A percentile compares a stretch with the other conserved stretches of the same genome.
These are phyloP conservation scores for Tenthredo notha DNA, from an alignment of 2,888 invertebrate genomes.

Conservation along the genomic window DNA sequence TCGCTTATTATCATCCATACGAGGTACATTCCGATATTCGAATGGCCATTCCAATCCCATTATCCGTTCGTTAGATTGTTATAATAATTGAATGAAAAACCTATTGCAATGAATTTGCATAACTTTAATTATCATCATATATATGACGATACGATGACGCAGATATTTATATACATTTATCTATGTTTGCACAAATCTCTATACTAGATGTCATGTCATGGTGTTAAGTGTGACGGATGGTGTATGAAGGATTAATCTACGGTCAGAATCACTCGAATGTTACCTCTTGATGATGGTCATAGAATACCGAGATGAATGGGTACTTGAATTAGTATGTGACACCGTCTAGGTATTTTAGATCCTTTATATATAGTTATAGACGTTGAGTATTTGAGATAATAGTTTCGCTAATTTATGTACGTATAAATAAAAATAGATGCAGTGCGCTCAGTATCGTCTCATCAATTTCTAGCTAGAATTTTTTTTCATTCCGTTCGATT, in stretches of 20 bases:
- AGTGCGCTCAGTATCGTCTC: too few species aligned
- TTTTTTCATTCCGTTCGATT: too few species aligned
- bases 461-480: too few species aligned
- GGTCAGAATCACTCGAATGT: not conserved
- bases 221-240: not conserved
- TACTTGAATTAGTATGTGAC: slow-evolving; percentile 28
- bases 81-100: too few species aligned
- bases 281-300: not conserved
- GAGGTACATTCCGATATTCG: too few species aligned
- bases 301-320: not conserved
- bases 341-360: not conserved
- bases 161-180: too few species aligned
- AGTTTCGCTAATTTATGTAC: slow-evolving; percentile 65
- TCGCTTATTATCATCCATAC: not conserved
- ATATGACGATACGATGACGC: too few species aligned
- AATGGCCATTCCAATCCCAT: too few species aligned
- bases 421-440: slow-evolving; percentile 62
- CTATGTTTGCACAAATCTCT: not conserved
- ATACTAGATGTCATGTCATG: not conserved
- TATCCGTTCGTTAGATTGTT: too few species aligned
- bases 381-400: not conserved
- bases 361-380: not conserved
- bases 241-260: not conserved
- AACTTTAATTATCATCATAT: too few species aligned
- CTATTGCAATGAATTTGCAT: too few species aligned